Evolutionary conservation across 2,888 invertebrate species (phyloP), one percentile per base, ranked within the genome.

Genomic region (Gasteruption jaculator): DNA sequence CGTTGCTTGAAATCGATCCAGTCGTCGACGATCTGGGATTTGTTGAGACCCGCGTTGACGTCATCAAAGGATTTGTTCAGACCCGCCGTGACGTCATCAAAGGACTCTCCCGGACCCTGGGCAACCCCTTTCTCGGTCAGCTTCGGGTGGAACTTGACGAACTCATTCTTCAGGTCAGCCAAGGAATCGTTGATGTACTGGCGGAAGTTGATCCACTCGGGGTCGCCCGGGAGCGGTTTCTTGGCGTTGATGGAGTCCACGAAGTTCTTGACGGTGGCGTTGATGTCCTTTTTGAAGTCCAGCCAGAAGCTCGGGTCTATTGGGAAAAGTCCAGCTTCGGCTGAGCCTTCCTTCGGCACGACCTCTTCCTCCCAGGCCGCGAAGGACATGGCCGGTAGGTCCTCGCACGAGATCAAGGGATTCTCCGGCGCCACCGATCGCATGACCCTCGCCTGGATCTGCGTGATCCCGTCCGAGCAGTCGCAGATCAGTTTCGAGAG

Each of bases 401-500:
- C 75, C 38, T 67, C 68, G 69, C 89, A 90, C 53, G 79, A 73
- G 1, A 81, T 67, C n/a, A 81, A 74, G 0, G 78, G 77, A 67
- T 84, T 82, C 34, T 76, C 76, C 7, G 71, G 58, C 11, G 74
- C 71, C 1, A 76, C 68, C 1, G 79, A 76, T 53, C 81, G 77
- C 89, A 90, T 89, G 18, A 86, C 85, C 46, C 76, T 71, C 4
- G 77, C 76, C 55, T 86, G 87, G 0, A 83, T 76, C 12, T 72
- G 64, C 25, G 76, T 73, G 3, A 90, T 75, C 2, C 77, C 69
- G 43, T 82, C 85, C 0, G 87, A 81, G 68, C 86, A 89, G 21
- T 83, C 82, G 61, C 91, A 91, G 42, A 91, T 83, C 11, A 91
- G 74, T 21, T 78, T 76, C 0, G 87, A 84, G 10, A 91, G 63